Base-by-base conservation (phyloP, 1,140 invertebrate genomes). In the Drosophila kohkoa region DNA sequence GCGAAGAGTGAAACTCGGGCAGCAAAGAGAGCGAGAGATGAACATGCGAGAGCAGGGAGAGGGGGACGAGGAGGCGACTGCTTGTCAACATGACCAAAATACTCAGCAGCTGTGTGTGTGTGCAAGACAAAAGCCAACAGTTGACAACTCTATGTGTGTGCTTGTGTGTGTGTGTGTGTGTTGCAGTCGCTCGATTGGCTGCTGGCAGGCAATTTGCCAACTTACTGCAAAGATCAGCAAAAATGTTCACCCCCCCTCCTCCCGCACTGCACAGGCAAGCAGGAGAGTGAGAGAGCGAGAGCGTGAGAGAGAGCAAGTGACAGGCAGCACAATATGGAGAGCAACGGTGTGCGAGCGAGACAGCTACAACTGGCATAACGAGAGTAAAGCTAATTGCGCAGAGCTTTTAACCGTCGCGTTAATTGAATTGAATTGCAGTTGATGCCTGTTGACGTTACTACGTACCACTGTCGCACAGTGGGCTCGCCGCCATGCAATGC, bases 171-270 rank as follows among this genome's bases (percentile, higher is more conserved):
- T 64, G 63, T 70, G 63, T 59, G 51, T 68, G 55, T 62, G 79
- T 51, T 78, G 60, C 62, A 76, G 55, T 71, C 68, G 62, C 62
- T 88, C 79, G 81, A 79, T 86, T 87, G 82, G 69, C 78, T 62
- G 76, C 79, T 83, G 85, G 82, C 83, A 89, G 85, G 74, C 83
- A 88, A 88, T 88, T 88, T 89, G 80, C 85, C 73, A 88, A 83
- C 83, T 89, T 88, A 83, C 73, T 89, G 83, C 83, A 88, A 89
- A 88, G 83, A 87, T 87, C 83, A 87, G 83, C 83, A 87, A 89
- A 87, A 87, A 76, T 88, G 69, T 66, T 70, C 57, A 1, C 32
- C 51, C n/a, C 48, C 10, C 32, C 25, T 11, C 7, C 43, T n/a
- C 20, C n/a, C 16, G 11, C 32, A 45, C 55, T 64, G 71, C 72